Evolutionary conservation across 2,113 vertebrate genomes (phyloP).

Genomic region (Perognathus longimembris): DNA sequence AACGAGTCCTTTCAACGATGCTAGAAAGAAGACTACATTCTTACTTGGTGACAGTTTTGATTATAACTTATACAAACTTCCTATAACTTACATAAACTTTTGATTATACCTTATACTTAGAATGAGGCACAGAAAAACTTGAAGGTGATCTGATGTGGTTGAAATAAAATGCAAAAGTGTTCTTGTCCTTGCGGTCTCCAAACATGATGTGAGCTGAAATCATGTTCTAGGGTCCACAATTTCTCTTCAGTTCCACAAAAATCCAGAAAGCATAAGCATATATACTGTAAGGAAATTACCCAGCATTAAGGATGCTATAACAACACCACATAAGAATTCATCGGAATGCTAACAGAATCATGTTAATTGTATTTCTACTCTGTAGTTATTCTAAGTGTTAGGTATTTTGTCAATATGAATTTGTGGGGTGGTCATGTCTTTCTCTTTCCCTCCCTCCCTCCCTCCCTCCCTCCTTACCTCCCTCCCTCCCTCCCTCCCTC

Average conservation of each 20-base stretch:
- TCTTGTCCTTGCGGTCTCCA: not conserved
- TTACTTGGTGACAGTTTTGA: not conserved
- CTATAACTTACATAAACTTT: too few relatives aligned
- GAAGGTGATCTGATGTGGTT: not conserved
- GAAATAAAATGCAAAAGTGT: not conserved
- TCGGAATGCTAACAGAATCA: not conserved
- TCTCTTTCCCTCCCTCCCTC: fast-evolving
- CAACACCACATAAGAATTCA: not conserved
- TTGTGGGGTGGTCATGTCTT: not conserved
- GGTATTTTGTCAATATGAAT: not conserved
- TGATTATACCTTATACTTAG: not conserved
- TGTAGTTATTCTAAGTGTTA: not conserved
- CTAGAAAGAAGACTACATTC: not conserved
- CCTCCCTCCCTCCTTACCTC: too few relatives aligned
- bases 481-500: not conserved
- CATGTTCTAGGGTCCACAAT: too few relatives aligned
- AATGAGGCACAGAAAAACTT: not conserved
- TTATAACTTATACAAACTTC: not conserved
- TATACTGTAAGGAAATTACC: not conserved
- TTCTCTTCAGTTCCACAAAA: not conserved
- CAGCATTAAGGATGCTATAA: not conserved
- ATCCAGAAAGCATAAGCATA: not conserved
- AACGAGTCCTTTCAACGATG: not conserved
- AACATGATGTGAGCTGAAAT: not conserved
- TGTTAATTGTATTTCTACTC: not conserved